Conservation (phyloP, 2,797 vertebrate genomes). For the Microhierax caerulescens region DNA sequence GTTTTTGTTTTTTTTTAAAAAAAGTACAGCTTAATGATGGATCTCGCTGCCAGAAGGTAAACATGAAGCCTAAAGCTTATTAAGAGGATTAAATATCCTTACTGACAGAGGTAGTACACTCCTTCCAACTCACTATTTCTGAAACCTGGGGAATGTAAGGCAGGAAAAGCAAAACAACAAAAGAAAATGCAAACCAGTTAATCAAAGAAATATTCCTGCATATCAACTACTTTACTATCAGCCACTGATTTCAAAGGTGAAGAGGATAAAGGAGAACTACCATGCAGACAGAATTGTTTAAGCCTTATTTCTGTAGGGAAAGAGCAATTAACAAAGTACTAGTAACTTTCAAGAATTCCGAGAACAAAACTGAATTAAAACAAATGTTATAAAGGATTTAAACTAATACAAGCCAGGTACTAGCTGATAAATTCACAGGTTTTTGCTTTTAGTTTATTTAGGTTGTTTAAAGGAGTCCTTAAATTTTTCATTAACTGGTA, state of each 20-base stretch:
- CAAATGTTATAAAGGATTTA: neutral
- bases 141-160: rapidly evolving
- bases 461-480: neutral
- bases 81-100: conserved; percentile 8
- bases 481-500: neutral
- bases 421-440: no score
- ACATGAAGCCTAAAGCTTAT: neutral
- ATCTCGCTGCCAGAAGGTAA: neutral
- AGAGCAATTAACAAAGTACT: neutral
- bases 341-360: neutral
- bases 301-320: neutral
- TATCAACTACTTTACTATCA: neutral
- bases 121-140: neutral
- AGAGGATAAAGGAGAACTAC: neutral
- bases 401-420: neutral
- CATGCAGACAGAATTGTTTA: neutral
- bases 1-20: neutral
- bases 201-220: neutral
- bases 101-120: neutral
- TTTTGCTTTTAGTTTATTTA: no score
- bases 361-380: neutral
- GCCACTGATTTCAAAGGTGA: neutral
- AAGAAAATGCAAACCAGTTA: neutral
- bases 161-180: neutral
- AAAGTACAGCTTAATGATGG: neutral